Percentiles rank a stretch among this genome's conserved stretches.
phyloP scores from a whole-genome alignment of 2,113 vertebrate genomes.

The Tautogolabrus adspersus region DNA sequence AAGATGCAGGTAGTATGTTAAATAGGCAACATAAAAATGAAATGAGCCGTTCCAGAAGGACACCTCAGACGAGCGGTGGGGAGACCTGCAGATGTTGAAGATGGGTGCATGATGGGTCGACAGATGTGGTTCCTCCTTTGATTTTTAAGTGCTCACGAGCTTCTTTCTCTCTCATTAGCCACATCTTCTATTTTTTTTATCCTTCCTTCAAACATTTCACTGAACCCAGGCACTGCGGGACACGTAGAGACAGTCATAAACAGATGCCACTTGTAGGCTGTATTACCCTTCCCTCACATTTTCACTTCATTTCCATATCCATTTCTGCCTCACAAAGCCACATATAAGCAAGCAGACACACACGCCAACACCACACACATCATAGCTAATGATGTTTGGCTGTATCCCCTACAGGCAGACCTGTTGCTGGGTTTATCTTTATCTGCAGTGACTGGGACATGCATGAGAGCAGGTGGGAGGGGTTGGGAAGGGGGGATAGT shows the following conservation, averaged over 20 bases:
- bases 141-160: slow-evolving; percentile 73
- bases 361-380: neutral
- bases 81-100: slow-evolving; percentile 45
- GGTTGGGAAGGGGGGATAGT: neutral
- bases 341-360: slow-evolving; percentile 16
- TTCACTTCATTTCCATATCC: slow-evolving; percentile 2
- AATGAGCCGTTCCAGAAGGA: neutral
- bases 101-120: slow-evolving; percentile 50
- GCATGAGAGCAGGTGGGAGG: slow-evolving; percentile 35
- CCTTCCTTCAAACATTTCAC: slow-evolving; percentile 55
- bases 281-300: slow-evolving; percentile 29
- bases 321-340: slow-evolving; percentile 23
- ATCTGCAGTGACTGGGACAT: slow-evolving; percentile 56
- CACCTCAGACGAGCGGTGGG: slow-evolving; percentile 1
- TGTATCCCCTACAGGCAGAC: slow-evolving; percentile 61
- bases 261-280: slow-evolving; percentile 77
- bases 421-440: slow-evolving; percentile 73
- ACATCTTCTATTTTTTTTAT: slow-evolving; percentile 53
- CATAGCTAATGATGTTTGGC: slow-evolving; percentile 78
- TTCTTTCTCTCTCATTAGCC: slow-evolving; percentile 75
- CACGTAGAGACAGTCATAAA: slow-evolving; percentile 64
- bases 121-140: slow-evolving; percentile 77
- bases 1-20: neutral
- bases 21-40: slow-evolving; percentile 5
- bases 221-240: slow-evolving; percentile 68